phyloP scores from a whole-genome alignment of 2,888 invertebrate species.

The Poecilobothrus nobilitatus region DNA sequence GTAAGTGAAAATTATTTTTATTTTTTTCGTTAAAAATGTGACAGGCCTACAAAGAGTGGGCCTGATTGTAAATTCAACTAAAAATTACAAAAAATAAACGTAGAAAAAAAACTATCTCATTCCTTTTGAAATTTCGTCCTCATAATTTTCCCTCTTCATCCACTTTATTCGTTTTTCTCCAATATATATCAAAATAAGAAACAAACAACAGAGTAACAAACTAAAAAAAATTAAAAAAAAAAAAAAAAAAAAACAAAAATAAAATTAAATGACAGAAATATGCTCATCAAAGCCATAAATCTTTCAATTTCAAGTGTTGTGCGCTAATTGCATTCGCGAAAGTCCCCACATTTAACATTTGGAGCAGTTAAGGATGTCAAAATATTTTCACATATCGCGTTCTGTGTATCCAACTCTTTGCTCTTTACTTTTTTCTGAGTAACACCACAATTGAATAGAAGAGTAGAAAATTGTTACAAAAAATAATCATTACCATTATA shows the following conservation, averaged over 20 bases:
- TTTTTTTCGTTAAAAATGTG: background rate
- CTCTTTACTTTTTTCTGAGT: background rate
- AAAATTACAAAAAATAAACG: background rate
- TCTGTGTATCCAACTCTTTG: background rate
- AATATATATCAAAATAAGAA: background rate
- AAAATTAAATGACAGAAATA: slow-evolving; percentile 3
- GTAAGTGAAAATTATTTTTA: background rate
- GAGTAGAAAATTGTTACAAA: no score
- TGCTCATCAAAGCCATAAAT: slow-evolving; percentile 7
- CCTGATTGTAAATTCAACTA: slow-evolving; percentile 1
- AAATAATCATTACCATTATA: no score
- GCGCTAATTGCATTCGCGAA: slow-evolving; percentile 9
- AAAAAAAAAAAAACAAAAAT: background rate
- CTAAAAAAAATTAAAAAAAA: background rate
- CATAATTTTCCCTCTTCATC: background rate
- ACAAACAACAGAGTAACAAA: background rate
- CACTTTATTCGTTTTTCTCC: background rate
- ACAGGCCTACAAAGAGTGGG: slow-evolving; percentile 4
- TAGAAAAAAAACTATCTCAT: background rate
- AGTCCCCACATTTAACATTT: slow-evolving; percentile 7
- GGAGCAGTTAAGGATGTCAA: background rate
- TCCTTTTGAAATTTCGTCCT: background rate
- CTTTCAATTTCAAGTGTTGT: slow-evolving; percentile 8
- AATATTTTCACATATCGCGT: slow-evolving; percentile 7
- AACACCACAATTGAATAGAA: background rate